These are phyloP conservation scores for Lysiphlebus fabarum DNA, from an alignment of 1,140 invertebrate species.

Conservation along the genomic window DNA sequence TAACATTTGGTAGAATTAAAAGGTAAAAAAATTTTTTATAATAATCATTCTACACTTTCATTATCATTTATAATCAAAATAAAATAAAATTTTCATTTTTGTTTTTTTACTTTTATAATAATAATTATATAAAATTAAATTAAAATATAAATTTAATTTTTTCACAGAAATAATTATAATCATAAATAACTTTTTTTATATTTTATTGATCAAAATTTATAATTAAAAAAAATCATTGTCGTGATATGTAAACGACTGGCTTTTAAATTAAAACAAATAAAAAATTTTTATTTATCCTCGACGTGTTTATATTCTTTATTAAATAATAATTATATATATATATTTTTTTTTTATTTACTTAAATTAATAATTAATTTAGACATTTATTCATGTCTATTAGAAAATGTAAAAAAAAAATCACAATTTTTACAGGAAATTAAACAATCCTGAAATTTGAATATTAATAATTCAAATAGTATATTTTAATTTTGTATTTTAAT, in stretches of 20 bases:
- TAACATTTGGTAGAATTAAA: constrained; percentile 49
- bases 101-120: constrained; percentile 1
- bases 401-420: too few relatives aligned
- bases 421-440: too few relatives aligned
- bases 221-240: constrained; percentile 21
- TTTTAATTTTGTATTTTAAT: too few relatives aligned
- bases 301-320: not conserved
- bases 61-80: not conserved
- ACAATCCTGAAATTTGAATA: not conserved
- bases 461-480: not conserved
- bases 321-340: not conserved
- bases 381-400: not conserved
- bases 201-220: constrained; percentile 13
- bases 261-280: constrained; percentile 5
- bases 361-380: not conserved
- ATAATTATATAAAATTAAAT: not conserved
- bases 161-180: not conserved
- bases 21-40: constrained; percentile 32
- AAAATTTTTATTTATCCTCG: constrained; percentile 15
- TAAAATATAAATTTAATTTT: constrained; percentile 7
- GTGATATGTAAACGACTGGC: constrained; percentile 30
- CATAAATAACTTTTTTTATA: constrained; percentile 7
- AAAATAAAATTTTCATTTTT: not conserved
- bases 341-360: not conserved
- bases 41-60: constrained; percentile 4